Percentiles rank a stretch among this genome's conserved stretches.
Evolutionary conservation across 2,113 vertebrate species (phyloP).

Genomic region (Crocuta crocuta): DNA sequence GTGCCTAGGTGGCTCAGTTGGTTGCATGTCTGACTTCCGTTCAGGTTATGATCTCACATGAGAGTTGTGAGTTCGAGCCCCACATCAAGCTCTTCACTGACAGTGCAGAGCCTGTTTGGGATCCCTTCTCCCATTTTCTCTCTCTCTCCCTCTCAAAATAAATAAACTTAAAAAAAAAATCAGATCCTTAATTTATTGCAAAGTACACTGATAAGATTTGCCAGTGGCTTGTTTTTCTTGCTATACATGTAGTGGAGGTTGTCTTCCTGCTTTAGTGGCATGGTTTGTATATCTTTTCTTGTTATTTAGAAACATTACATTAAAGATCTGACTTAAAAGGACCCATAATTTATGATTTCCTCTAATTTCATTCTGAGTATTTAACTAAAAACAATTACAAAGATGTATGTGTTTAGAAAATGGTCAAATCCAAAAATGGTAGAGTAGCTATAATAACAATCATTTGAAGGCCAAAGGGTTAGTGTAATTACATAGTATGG

Average conservation of each 20-base stretch:
- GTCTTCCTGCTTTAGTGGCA: not conserved
- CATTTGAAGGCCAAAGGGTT: not conserved
- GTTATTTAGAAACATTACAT: not conserved
- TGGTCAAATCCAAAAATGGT: not conserved
- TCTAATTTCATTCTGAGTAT: not conserved
- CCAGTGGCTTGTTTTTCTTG: not conserved
- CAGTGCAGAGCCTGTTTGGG: too few species aligned
- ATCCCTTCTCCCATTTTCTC: too few species aligned
- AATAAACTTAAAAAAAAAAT: not conserved
- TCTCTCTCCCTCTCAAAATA: too few species aligned
- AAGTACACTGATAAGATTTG: not conserved
- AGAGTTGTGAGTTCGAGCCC: too few species aligned
- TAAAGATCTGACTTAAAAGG: not conserved
- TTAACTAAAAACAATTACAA: constrained; percentile 32
- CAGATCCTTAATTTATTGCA: not conserved
- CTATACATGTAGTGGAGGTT: not conserved
- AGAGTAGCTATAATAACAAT: not conserved
- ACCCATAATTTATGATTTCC: not conserved
- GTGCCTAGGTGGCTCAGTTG: too few species aligned
- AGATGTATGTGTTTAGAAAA: constrained; percentile 5
- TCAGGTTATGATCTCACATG: too few species aligned
- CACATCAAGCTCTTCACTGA: too few species aligned
- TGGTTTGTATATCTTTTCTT: not conserved
- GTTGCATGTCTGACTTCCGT: too few species aligned
- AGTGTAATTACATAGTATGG: not conserved